Percentiles rank a stretch among this genome's conserved stretches.
phyloP scores from a whole-genome alignment of 2,113 vertebrate species.

The Thamnaconus septentrionalis region DNA sequence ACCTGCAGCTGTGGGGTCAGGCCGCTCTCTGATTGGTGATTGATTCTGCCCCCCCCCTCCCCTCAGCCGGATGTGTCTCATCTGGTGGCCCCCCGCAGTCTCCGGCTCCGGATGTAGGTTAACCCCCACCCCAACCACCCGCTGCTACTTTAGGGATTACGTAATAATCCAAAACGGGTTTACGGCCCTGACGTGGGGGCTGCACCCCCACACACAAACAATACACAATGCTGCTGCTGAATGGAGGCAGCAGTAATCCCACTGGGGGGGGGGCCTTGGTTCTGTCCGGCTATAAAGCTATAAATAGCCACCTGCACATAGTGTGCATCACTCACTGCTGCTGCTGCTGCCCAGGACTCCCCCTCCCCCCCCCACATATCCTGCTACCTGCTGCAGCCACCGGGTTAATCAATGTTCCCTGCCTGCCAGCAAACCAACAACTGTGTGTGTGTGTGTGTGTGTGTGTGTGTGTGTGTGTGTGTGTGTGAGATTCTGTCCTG shows the following conservation, averaged over 20 bases:
- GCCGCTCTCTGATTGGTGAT: constrained; percentile 18
- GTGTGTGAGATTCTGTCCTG: too few species aligned
- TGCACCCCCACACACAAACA: constrained; percentile 38
- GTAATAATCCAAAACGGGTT: constrained; percentile 25
- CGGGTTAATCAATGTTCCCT: constrained; percentile 26
- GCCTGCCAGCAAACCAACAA: constrained; percentile 25
- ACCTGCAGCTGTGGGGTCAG: constrained; percentile 14
- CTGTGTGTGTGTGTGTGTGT: constrained; percentile 14
- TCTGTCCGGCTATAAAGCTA: constrained; percentile 64
- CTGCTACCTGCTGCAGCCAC: constrained; percentile 27
- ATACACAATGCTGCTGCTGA: constrained; percentile 38
- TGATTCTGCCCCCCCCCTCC: constrained; percentile 26
- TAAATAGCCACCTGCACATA: constrained; percentile 58
- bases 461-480: too few species aligned
- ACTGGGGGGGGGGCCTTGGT: constrained; percentile 56
- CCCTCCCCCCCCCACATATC: constrained; percentile 20
- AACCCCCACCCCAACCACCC: constrained; percentile 22
- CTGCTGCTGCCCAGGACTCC: constrained; percentile 47
- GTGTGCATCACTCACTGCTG: constrained; percentile 45
- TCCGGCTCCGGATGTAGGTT: constrained; percentile 31
- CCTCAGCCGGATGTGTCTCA: not conserved
- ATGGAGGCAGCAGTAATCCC: constrained; percentile 19
- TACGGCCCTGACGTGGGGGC: not conserved
- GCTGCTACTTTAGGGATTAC: constrained; percentile 38
- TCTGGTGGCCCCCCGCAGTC: constrained; percentile 1